These are phyloP conservation scores for Tribolium freemani DNA, from an alignment of 2,888 invertebrate species.

Conservation along the genomic window DNA sequence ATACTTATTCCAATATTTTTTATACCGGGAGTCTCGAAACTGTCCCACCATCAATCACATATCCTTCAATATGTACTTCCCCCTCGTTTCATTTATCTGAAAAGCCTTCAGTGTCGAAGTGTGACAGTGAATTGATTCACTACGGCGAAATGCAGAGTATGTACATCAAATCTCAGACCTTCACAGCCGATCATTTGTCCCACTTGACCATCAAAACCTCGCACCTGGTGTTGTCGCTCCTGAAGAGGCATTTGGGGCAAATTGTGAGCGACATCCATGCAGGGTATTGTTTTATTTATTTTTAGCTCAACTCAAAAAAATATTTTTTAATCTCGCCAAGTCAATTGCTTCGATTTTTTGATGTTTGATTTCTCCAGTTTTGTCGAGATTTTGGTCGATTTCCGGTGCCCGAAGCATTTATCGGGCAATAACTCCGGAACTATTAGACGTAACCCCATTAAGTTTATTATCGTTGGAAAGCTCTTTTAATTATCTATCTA, in stretches of 20 bases:
- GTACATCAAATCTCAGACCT: neutral
- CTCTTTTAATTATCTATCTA: too few species aligned
- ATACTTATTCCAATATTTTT: neutral
- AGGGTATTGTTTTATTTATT: constrained; percentile 1
- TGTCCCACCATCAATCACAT: constrained; percentile 2
- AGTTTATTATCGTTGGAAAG: too few species aligned
- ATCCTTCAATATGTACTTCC: constrained; percentile 5
- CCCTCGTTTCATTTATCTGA: constrained; percentile 13
- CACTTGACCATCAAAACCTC: neutral
- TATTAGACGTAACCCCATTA: too few species aligned
- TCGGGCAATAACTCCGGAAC: too few species aligned
- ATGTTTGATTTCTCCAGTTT: too few species aligned
- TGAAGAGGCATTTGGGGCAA: constrained; percentile 4
- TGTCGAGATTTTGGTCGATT: too few species aligned
- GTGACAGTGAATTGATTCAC: constrained; percentile 3
- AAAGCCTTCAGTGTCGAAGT: neutral
- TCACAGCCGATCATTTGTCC: neutral
- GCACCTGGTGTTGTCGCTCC: neutral
- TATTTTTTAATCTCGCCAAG: too few species aligned
- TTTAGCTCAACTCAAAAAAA: too few species aligned
- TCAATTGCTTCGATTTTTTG: too few species aligned
- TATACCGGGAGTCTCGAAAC: neutral
- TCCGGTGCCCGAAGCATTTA: too few species aligned
- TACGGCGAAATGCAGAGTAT: constrained; percentile 2
- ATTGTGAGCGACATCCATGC: neutral